Base-by-base conservation (phyloP, 2,797 vertebrate species). In the Siniperca scherzeri region DNA sequence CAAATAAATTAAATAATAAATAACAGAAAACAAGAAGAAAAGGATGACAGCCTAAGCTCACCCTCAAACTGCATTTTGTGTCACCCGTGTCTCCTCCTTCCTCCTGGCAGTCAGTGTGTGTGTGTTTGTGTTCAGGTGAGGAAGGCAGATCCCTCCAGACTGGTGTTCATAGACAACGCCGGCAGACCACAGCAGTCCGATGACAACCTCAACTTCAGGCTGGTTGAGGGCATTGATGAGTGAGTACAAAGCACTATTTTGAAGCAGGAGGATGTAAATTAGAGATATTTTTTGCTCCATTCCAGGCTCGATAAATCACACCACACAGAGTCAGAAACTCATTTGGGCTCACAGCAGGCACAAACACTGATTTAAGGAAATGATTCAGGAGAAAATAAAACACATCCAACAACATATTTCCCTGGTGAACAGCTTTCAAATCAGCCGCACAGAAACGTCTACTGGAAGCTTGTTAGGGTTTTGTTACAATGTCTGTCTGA, bases 81-180 rank as follows among this genome's bases (percentile, higher is more conserved):
- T 7, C 46, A 38, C 11, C 12, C 9, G n/a, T 40, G 19, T 19
- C 13, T 67, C 56, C 21, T 62, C 21, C n/a, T 25, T 27, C 10
- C 12, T 33, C 19, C 70, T 72, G 77, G 62, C 5, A 13, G 33
- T 56, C 3, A n/a, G 56, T 19, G 57, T 44, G n/a, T 36, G 70
- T 48, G 50, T 44, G 27, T 67, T 12, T 80, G 56, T 77, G 9
- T 81, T 33, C 77, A 97, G 96, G 95, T 97, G 75, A 95, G 95
- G 53, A 93, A 91, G 81, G 88, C 91, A 3, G 94, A 97, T 0
- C 97, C 97, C 0, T 97, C 97, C 71, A 97, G 66, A 48, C 92
- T 99, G 89, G 97, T 99, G 68, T 99, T 97, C 91, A 98, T 99
- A 0, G 98, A 99, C 91, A 99, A 99, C 0, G 96, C 98, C 0